Evolutionary conservation across 2,797 vertebrate species (phyloP).

Genomic region (Acridotheres tristis): DNA sequence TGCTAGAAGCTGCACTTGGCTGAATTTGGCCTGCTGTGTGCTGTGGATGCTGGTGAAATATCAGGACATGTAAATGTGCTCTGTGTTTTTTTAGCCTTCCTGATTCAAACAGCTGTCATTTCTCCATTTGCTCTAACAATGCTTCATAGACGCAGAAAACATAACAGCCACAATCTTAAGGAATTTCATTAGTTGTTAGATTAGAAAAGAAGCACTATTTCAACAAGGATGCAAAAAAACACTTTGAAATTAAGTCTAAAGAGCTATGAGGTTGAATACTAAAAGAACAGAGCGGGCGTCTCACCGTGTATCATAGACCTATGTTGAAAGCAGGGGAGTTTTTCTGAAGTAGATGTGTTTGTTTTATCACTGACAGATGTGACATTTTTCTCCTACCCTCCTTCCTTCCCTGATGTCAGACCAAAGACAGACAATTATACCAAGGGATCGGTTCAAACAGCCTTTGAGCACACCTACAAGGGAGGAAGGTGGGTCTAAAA

Average conservation of each 20-base stretch:
- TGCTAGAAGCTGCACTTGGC: background rate
- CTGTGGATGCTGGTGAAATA: background rate
- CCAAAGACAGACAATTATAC: background rate
- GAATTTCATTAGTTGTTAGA: background rate
- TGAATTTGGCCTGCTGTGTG: background rate
- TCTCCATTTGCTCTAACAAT: background rate
- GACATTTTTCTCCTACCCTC: background rate
- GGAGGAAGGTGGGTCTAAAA: background rate
- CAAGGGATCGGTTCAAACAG: background rate
- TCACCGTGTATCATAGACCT: background rate
- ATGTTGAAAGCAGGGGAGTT: background rate
- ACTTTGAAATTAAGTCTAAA: background rate
- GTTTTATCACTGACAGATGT: background rate
- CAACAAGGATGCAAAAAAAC: background rate
- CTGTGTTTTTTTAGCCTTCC: background rate
- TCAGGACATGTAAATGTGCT: background rate
- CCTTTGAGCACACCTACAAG: background rate
- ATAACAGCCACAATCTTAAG: background rate
- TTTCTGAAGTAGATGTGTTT: background rate
- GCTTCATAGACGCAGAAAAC: background rate
- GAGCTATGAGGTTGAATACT: background rate
- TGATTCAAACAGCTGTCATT: background rate
- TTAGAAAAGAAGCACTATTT: background rate
- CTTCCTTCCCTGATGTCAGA: background rate
- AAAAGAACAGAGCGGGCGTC: background rate